Base-by-base conservation (phyloP, 2,888 invertebrate species). In the Eudemis profundana region DNA sequence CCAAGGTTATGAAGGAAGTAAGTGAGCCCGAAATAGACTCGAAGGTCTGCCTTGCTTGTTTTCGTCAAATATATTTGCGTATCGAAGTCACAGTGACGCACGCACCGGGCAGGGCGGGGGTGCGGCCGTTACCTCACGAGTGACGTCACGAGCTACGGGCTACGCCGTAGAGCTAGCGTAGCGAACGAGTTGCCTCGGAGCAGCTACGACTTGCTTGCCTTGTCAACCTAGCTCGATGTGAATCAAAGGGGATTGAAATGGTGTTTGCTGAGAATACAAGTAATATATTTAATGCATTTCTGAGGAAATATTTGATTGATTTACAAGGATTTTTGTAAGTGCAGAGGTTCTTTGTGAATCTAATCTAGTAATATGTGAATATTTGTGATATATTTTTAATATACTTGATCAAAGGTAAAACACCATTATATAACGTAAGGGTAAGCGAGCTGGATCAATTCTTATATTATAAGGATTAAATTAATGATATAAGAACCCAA, bases 121-220 rank as follows among this genome's bases (percentile, higher is more conserved):
- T 77, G 83, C 81, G 86, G 78, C 72, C 70, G 81, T 88, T 82
- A 87, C 90, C 87, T 90, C 90, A 90, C 81, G 69, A 68, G 78
- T 85, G 80, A 84, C 84, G 86, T 85, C 86, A 83, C 69, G 68
- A 63, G 70, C 61, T 60, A 83, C 69, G 68, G 61, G 70, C 61
- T 60, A 50, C 56, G 50, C 40, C 80, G 74, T 50, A 49, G 19
- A 47, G 19, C 42, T 66, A 72, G 70, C 73, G 76, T 68, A 68
- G 71, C 67, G 59, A 66, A 66, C 75, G 74, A 77, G 74, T 74
- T 75, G 77, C 74, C 73, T 74, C 10, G 10, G 38, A 2, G 1
- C 17, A 23, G 68, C 72, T n/a, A n/a, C n/a, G n/a, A n/a, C n/a
- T n/a, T n/a, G 68, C 68, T 57, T 66, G 62, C 69, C 68, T 69